Percentiles rank a stretch among this genome's conserved stretches.
phyloP scores from a whole-genome alignment of 2,888 invertebrate genomes.

The Plebejus anna region DNA sequence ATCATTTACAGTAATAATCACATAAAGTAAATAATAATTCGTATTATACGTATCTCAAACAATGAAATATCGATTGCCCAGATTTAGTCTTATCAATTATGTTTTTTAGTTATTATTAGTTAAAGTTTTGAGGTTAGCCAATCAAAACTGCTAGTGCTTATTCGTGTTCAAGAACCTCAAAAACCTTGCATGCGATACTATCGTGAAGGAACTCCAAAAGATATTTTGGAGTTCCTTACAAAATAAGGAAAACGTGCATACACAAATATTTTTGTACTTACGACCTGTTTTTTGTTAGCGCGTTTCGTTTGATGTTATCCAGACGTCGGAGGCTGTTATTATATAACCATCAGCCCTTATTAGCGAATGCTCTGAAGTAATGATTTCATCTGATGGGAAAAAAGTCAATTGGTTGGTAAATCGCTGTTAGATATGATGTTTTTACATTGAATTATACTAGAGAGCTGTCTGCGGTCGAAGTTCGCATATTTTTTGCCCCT shows the following conservation, averaged over 20 bases:
- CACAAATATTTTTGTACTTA: conserved; percentile 1
- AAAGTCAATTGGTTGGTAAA: conserved; percentile 16
- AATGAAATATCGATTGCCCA: no score
- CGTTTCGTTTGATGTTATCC: conserved; percentile 14
- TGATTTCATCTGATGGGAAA: conserved; percentile 21
- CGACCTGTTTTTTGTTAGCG: background rate
- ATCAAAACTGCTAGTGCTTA: no score
- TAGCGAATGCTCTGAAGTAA: conserved; percentile 22
- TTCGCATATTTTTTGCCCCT: no score
- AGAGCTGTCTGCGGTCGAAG: background rate
- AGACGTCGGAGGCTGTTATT: conserved; percentile 23
- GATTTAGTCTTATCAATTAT: no score
- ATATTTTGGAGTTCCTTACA: background rate
- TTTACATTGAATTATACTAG: background rate
- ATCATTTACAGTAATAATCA: no score
- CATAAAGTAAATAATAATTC: no score
- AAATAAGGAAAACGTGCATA: background rate
- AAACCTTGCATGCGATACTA: no score
- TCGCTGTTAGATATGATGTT: background rate
- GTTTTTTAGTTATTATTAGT: no score
- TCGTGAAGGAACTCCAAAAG: no score
- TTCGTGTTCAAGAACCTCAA: no score
- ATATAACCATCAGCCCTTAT: conserved; percentile 26
- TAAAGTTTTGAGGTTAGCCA: no score
- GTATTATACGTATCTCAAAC: no score